These are phyloP conservation scores for Takifugu flavidus DNA, from an alignment of 2,113 vertebrate species.

Conservation along the genomic window DNA sequence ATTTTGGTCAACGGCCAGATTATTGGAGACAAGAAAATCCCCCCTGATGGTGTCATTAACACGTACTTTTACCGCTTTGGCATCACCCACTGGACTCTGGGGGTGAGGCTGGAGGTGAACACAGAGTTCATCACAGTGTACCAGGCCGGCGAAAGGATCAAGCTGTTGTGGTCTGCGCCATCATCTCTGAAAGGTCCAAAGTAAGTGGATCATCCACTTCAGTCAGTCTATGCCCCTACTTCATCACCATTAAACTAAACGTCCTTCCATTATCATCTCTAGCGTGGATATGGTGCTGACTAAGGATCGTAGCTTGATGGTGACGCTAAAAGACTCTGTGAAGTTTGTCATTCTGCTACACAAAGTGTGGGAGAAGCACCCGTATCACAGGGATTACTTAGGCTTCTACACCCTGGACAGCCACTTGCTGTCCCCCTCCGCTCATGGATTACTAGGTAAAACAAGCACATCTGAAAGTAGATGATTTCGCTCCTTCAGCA, in stretches of 20 bases:
- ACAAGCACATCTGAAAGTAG: not conserved
- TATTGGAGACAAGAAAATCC: slow-evolving; percentile 82
- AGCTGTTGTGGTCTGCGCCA: slow-evolving; percentile 81
- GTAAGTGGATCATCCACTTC: slow-evolving; percentile 63
- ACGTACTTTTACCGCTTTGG: slow-evolving; percentile 90
- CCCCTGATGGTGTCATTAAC: slow-evolving; percentile 66
- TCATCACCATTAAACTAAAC: not conserved
- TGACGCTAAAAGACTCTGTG: slow-evolving; percentile 79
- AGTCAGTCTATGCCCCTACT: no score
- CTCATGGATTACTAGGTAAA: slow-evolving; percentile 91
- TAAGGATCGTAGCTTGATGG: slow-evolving; percentile 77
- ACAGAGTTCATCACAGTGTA: slow-evolving; percentile 78
- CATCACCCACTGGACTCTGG: slow-evolving; percentile 75
- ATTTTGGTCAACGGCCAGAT: slow-evolving; percentile 88
- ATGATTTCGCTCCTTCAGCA: no score
- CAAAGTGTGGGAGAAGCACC: slow-evolving; percentile 86
- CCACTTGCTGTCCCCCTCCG: slow-evolving; percentile 79
- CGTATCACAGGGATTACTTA: slow-evolving; percentile 83
- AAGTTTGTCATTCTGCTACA: slow-evolving; percentile 90
- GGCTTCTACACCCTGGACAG: slow-evolving; percentile 89
- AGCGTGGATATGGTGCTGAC: slow-evolving; percentile 82
- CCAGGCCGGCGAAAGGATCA: slow-evolving; percentile 63
- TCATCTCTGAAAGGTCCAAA: slow-evolving; percentile 70
- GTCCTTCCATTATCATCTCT: slow-evolving; percentile 9
- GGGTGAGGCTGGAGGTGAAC: slow-evolving; percentile 80